A percentile compares a stretch with the other conserved stretches of the same genome.
Evolutionary conservation across 2,113 vertebrate genomes (phyloP).

Genomic region (Polyodon spathula): DNA sequence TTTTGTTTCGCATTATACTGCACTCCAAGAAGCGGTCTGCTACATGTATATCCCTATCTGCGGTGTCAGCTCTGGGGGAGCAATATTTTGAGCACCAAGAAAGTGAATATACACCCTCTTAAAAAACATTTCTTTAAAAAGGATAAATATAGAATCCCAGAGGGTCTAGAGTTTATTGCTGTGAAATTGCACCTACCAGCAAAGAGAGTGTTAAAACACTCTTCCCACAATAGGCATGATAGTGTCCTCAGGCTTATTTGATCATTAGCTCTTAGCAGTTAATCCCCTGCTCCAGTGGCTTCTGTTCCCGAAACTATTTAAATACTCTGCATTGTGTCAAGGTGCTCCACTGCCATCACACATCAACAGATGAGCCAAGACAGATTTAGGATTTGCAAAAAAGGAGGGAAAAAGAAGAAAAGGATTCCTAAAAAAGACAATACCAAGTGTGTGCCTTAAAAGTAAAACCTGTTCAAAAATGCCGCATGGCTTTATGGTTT

Average conservation of each 20-base stretch:
- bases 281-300: constrained; percentile 65
- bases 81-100: too few species aligned
- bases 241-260: constrained; percentile 55
- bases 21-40: too few species aligned
- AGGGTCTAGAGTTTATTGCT: not conserved
- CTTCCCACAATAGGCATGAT: constrained; percentile 16
- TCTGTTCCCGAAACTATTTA: constrained; percentile 48
- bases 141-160: not conserved
- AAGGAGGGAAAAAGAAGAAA: not conserved
- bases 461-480: too few species aligned
- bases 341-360: constrained; percentile 22
- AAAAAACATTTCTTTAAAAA: not conserved
- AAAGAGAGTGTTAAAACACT: not conserved
- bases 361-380: constrained; percentile 16
- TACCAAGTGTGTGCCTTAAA: too few species aligned
- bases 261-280: constrained; percentile 64
- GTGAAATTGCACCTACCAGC: not conserved
- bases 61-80: too few species aligned
- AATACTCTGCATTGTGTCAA: constrained; percentile 57
- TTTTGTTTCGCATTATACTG: too few species aligned
- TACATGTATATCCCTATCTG: too few species aligned
- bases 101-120: not conserved
- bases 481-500: too few species aligned
- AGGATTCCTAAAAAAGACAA: too few species aligned
- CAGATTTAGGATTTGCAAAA: constrained; percentile 38